A percentile compares a stretch with the other conserved stretches of the same genome.
Conservation (phyloP, 2,888 invertebrate species). For the Clivina fossor region DNA sequence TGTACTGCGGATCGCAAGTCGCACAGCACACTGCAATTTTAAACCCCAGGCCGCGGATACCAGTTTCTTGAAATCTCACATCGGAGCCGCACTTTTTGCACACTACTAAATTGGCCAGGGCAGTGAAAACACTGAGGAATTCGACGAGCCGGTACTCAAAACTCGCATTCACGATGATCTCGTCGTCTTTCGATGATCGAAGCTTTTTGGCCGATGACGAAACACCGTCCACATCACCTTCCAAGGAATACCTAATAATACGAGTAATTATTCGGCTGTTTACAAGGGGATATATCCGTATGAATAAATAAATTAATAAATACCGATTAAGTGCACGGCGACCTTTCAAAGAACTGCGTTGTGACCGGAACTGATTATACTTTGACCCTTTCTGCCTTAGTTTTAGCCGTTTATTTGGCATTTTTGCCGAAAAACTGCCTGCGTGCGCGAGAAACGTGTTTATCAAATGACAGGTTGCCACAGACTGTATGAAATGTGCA, state of each 20-base stretch:
- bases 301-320: conserved; percentile 4
- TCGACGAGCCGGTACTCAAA: conserved; percentile 23
- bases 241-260: conserved; percentile 26
- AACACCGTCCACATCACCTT: conserved; percentile 24
- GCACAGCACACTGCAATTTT: conserved; percentile 38
- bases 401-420: conserved; percentile 18
- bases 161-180: conserved; percentile 35
- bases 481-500: conserved; percentile 8
- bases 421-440: conserved; percentile 7
- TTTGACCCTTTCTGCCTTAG: conserved; percentile 13
- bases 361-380: conserved; percentile 16
- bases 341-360: conserved; percentile 3
- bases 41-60: conserved; percentile 39
- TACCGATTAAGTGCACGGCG: conserved; percentile 33
- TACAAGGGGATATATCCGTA: background rate
- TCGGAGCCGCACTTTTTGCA: conserved; percentile 39
- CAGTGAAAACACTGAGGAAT: conserved; percentile 27
- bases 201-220: conserved; percentile 36
- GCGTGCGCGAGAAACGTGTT: conserved; percentile 1
- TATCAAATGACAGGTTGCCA: background rate
- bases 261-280: background rate
- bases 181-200: conserved; percentile 19
- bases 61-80: conserved; percentile 36
- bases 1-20: conserved; percentile 35
- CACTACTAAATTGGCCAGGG: conserved; percentile 33